Base-by-base conservation (phyloP, 2,113 vertebrate genomes). In the Otolemur garnettii region DNA sequence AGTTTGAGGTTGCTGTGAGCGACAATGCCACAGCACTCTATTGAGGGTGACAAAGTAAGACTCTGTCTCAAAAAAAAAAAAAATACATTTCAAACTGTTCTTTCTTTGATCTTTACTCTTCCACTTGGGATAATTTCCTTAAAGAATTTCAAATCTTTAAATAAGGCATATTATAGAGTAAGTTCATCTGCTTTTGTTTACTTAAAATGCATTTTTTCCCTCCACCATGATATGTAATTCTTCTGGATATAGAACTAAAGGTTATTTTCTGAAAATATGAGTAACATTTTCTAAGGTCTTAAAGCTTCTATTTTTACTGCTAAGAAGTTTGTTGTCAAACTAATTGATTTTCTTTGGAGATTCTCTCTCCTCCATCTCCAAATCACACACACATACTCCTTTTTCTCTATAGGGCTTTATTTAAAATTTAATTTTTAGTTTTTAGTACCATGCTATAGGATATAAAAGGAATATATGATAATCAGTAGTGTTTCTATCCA, bases 181-280 rank as follows among this genome's bases (percentile, higher is more conserved):
- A 94, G 82, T 8, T 50, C 22, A n/a, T 83, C 42, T 14, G 0
- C 5, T 87, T 83, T 71, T 80, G 14, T 64, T 80, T 62, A 24
- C 55, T 91, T 83, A 95, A 83, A 83, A 33, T 84, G 6, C 68
- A 38, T 64, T 87, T 85, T 89, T 3, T 66, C 14, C 28, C 35
- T 45, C 19, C 9, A 64, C 55, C 15, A 28, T 55, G 82, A 62
- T 69, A 60, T 33, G 10, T 7, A 24, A 83, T 79, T 2, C 18
- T 72, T 87, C n/a, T 14, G 7, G 18, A 45, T 33, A 45, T 9
- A 87, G 69, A 92, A 55, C 45, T 94, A 66, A 57, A 64, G 2
- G 64, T 50, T 87, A 50, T 69, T 77, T 7, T 69, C 62, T 90
- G 45, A 74, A 45, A 87, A 90, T 24, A n/a, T 26, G 0, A 82